Evolutionary conservation across 2,797 vertebrate species (phyloP), one percentile per base, ranked within the genome.

Genomic region (Coccyzus lansbergi): DNA sequence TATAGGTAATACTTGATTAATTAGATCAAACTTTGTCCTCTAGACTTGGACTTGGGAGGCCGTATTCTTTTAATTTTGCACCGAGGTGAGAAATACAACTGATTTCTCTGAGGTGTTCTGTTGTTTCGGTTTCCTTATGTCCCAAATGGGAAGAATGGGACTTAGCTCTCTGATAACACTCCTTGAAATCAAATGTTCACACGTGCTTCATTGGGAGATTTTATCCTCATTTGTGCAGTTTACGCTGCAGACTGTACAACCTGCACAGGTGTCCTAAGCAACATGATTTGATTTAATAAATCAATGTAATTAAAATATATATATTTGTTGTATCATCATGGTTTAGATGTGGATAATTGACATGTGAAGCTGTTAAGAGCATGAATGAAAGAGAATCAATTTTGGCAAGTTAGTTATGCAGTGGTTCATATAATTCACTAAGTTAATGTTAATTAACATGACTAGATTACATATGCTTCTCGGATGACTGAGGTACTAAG

Each of bases 21-120:
- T 91, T 70, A 72, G 44, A 83, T 82, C 85, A 83, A 92, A 93
- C 80, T 93, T 94, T 81, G 82, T 69, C 49, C 89, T 76, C 60
- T 22, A 42, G 52, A 82, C 16, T 0, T 0, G 69, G 69, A 92
- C 58, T 59, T 12, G 7, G 81, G 69, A 68, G 79, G 46, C 60
- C 14, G 3, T 76, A 83, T 79, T 74, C 15, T 88, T 83, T 76
- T 72, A 58, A 76, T 86, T 88, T 79, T 42, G 15, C n/a, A 44
- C 12, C 15, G 29, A 90, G 38, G n/a, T 93, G 67, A 82, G 28
- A 44, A 81, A 75, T 7, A 69, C 7, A 56, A 82, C 70, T 44
- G 67, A 79, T 84, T 92, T 82, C 42, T 82, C 42, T 52, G 80
- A 81, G 65, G 20, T 70, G 60, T 78, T 78, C 60, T 85, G 67